Evolutionary conservation across 2,888 invertebrate species (phyloP).

Genomic region (Heliconius charithonia): DNA sequence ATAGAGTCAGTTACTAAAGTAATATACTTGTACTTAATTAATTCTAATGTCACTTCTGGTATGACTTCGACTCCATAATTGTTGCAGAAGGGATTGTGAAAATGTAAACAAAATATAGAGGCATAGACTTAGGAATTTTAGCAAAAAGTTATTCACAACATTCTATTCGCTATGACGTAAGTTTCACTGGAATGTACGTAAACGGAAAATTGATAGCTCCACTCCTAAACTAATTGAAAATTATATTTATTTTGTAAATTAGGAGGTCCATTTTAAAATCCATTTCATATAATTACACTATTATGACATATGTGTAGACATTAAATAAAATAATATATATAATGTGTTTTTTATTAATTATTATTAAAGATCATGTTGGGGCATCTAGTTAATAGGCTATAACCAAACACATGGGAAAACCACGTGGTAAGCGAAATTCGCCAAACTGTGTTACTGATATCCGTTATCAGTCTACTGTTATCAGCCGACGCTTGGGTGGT

Average conservation of each 20-base stretch:
- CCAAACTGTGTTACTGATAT: constrained; percentile 48
- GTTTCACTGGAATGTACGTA: neutral
- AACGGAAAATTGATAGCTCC: neutral
- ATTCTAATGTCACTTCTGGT: neutral
- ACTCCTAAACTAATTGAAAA: neutral
- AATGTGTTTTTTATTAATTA: neutral
- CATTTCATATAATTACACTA: neutral
- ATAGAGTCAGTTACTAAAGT: neutral
- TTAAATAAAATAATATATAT: neutral
- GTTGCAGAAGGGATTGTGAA: neutral
- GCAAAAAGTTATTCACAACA: neutral
- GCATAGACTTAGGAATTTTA: no score
- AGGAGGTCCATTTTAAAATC: neutral
- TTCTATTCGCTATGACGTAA: neutral
- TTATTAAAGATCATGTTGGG: neutral
- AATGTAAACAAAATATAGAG: no score
- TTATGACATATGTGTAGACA: neutral
- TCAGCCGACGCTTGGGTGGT: constrained; percentile 48
- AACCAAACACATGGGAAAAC: constrained; percentile 21
- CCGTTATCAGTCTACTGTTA: constrained; percentile 48
- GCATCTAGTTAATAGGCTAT: neutral
- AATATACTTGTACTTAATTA: neutral
- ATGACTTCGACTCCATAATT: neutral
- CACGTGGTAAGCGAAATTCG: constrained; percentile 48
- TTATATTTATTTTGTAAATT: neutral